phyloP scores from a whole-genome alignment of 1,140 invertebrate species.

The Diachasma alloeum region DNA sequence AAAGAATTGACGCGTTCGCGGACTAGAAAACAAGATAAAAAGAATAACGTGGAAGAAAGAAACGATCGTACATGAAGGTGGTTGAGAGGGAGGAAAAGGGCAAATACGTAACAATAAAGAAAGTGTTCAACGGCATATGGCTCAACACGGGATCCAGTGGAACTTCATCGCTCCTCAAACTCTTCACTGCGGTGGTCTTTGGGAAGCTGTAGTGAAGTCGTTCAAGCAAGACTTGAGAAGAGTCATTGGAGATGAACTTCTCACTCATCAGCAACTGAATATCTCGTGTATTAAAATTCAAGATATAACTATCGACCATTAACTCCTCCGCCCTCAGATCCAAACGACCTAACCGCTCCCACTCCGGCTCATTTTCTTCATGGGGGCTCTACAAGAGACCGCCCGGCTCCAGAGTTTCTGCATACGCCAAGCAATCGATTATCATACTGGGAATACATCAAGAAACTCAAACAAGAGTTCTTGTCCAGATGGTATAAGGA shows the following conservation, averaged over 20 bases:
- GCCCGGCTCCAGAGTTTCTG: slow-evolving; percentile 18
- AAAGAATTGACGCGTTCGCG: no score
- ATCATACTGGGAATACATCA: no score
- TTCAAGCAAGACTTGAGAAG: slow-evolving; percentile 14
- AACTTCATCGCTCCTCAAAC: slow-evolving; percentile 47
- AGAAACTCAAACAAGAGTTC: slow-evolving; percentile 38
- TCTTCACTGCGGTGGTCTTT: slow-evolving; percentile 50
- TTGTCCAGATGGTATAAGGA: slow-evolving; percentile 43
- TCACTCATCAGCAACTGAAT: neutral
- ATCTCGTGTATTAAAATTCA: slow-evolving; percentile 29
- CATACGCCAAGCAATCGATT: neutral
- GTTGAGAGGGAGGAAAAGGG: no score
- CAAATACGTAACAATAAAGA: no score
- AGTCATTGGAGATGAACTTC: neutral
- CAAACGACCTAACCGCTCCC: slow-evolving; percentile 31
- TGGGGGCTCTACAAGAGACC: slow-evolving; percentile 22
- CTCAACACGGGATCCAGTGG: slow-evolving; percentile 29
- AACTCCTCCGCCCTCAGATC: slow-evolving; percentile 33
- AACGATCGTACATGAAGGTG: no score
- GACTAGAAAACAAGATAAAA: no score
- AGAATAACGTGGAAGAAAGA: no score
- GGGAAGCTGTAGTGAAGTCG: no score
- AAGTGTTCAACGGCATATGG: neutral
- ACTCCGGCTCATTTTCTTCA: slow-evolving; percentile 39
- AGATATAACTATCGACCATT: slow-evolving; percentile 36